Evolutionary conservation across 2,888 invertebrate species (phyloP).

Genomic region (Congeria kusceri): DNA sequence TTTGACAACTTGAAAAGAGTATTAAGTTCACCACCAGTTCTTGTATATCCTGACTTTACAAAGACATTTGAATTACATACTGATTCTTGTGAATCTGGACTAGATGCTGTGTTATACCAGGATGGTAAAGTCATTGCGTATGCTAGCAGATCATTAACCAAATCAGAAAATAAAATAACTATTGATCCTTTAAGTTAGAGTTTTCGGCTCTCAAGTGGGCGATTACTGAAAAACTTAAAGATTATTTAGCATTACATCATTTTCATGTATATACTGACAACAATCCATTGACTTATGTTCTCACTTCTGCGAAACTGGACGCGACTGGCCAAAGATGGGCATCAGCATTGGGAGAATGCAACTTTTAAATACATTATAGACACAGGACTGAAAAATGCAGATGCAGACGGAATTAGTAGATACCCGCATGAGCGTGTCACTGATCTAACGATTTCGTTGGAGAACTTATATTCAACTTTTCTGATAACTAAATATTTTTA

Average conservation of each 20-base stretch:
- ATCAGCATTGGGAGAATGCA: conserved; percentile 16
- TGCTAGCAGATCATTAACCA: no score
- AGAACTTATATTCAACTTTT: no score
- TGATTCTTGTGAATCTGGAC: background rate
- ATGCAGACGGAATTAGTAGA: conserved; percentile 16
- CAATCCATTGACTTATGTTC: conserved; percentile 15
- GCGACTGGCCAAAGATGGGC: conserved; percentile 24
- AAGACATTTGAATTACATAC: background rate
- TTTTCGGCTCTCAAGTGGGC: background rate
- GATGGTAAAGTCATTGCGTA: no score
- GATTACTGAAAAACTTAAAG: conserved; percentile 1
- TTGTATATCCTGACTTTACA: background rate
- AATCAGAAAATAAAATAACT: no score
- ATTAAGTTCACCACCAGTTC: no score
- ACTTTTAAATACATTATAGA: conserved; percentile 18
- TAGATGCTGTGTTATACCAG: no score
- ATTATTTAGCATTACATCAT: conserved; percentile 7
- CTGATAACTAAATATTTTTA: no score
- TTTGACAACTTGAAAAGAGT: background rate
- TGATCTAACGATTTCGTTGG: no score
- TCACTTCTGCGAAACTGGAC: conserved; percentile 19
- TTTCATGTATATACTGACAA: background rate
- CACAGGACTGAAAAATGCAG: conserved; percentile 9
- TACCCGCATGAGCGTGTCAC: conserved; percentile 8
- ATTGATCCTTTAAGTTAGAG: background rate